Conservation (phyloP, 2,888 invertebrate species). For the Deilephila elpenor region DNA sequence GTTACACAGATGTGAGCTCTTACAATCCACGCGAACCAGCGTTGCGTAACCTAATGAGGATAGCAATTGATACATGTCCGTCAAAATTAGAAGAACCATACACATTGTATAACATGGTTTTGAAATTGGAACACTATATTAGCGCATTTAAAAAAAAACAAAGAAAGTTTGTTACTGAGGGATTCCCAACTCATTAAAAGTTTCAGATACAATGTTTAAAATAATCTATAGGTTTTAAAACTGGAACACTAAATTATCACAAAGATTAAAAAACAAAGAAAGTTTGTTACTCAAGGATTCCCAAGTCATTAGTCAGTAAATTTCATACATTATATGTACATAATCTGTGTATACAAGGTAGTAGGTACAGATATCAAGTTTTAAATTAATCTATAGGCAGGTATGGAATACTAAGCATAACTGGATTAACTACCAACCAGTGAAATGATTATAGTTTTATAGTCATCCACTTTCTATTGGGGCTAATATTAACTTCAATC, state of each 20-base stretch:
- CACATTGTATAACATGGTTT: conserved; percentile 27
- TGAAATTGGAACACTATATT: conserved; percentile 11
- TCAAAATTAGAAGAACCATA: conserved; percentile 41
- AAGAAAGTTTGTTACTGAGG: not conserved
- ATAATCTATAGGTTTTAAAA: not conserved
- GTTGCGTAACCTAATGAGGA: not conserved
- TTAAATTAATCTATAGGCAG: no score
- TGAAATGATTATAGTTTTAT: no score
- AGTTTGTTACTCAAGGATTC: not conserved
- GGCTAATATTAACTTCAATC: no score
- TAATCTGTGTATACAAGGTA: no score
- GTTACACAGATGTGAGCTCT: conserved; percentile 22
- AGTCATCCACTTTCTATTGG: no score
- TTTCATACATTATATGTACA: not conserved
- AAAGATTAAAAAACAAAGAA: not conserved
- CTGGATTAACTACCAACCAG: no score
- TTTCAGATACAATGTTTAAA: no score
- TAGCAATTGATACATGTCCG: conserved; percentile 30
- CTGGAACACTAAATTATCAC: not conserved
- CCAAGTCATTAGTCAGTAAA: not conserved
- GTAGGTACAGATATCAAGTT: no score
- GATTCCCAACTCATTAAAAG: not conserved
- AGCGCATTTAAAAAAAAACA: not conserved
- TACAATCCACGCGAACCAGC: conserved; percentile 15
- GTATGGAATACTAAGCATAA: no score